A percentile compares a stretch with the other conserved stretches of the same genome.
Evolutionary conservation across 2,113 vertebrate genomes (phyloP).

Genomic region (Psephotus haematonotus): DNA sequence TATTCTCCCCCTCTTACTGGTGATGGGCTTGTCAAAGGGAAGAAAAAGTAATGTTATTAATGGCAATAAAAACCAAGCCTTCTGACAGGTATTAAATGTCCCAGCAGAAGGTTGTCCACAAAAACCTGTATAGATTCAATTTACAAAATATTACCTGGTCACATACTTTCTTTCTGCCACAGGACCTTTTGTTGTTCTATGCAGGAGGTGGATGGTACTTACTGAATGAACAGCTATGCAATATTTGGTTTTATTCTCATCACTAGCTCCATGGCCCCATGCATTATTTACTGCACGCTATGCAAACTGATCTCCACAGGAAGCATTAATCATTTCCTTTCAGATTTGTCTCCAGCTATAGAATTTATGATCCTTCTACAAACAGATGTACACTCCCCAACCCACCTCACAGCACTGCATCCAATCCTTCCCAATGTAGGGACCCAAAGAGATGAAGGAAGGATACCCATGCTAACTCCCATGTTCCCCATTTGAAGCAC

Average conservation of each 20-base stretch:
- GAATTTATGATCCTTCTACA: not conserved
- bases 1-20: not conserved
- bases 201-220: not conserved
- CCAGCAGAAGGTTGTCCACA: not conserved
- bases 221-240: not conserved
- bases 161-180: not conserved
- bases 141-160: not conserved
- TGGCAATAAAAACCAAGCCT: not conserved
- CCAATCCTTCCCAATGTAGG: fast-evolving
- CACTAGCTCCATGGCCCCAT: not conserved
- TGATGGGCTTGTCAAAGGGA: not conserved
- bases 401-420: not conserved
- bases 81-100: not conserved
- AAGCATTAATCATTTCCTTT: slow-evolving; percentile 33
- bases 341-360: not conserved
- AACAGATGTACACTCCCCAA: not conserved
- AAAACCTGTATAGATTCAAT: not conserved
- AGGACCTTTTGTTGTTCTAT: not conserved
- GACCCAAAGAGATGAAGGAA: fast-evolving
- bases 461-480: fast-evolving
- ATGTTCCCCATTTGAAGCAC: fast-evolving
- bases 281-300: not conserved
- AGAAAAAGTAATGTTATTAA: not conserved
- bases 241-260: slow-evolving; percentile 11
- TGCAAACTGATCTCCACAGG: not conserved